Conservation (phyloP, 1,140 invertebrate species). For the Nephotettix cincticeps region DNA sequence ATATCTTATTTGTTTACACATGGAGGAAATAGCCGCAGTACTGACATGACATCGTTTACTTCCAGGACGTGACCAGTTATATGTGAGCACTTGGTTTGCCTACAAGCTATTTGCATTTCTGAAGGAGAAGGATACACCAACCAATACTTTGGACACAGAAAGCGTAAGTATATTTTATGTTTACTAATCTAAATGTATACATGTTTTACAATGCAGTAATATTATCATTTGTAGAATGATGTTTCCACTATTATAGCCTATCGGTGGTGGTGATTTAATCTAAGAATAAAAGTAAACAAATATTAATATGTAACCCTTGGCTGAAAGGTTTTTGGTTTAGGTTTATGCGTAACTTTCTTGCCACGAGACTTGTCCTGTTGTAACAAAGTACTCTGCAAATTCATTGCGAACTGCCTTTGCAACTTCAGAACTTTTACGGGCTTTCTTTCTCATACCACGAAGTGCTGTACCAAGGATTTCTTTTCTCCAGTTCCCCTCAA, state of each 20-base stretch:
- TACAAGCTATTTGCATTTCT: constrained; percentile 32
- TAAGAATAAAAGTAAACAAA: too few relatives aligned
- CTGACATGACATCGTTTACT: too few relatives aligned
- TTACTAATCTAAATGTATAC: too few relatives aligned
- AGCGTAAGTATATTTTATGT: neutral
- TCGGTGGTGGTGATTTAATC: too few relatives aligned
- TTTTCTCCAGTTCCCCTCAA: constrained; percentile 35
- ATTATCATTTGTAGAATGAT: too few relatives aligned
- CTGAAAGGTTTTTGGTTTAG: constrained; percentile 27
- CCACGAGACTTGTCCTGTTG: too few relatives aligned
- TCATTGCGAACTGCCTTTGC: constrained; percentile 36
- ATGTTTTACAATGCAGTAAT: too few relatives aligned
- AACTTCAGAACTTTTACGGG: constrained; percentile 31
- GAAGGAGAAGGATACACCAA: constrained; percentile 10
- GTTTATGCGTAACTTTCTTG: constrained; percentile 32
- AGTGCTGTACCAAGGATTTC: neutral
- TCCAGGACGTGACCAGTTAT: constrained; percentile 24
- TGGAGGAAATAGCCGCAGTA: too few relatives aligned
- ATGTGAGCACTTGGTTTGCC: constrained; percentile 36
- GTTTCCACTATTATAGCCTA: too few relatives aligned
- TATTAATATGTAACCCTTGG: too few relatives aligned
- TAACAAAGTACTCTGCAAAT: constrained; percentile 37
- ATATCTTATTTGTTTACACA: too few relatives aligned
- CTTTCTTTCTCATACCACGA: constrained; percentile 19
- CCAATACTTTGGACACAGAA: neutral